Evolutionary conservation across 2,888 invertebrate species (phyloP).

Genomic region (Copidosoma aretas): DNA sequence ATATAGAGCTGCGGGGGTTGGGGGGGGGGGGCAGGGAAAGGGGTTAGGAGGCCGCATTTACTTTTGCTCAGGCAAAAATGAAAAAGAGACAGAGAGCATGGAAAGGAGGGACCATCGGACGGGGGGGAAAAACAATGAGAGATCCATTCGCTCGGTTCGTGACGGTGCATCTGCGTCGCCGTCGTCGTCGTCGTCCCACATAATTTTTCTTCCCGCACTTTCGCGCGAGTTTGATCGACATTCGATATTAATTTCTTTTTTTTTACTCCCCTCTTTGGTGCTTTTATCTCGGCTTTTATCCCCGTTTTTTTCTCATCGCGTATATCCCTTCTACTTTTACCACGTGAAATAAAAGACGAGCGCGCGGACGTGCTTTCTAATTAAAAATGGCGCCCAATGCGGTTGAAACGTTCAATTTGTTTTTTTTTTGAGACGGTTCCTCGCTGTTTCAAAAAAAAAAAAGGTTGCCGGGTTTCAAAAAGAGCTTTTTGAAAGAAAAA

Average conservation of each 20-base stretch:
- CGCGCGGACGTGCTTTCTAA: slow-evolving; percentile 19
- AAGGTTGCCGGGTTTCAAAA: no score
- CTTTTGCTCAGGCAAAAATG: background rate
- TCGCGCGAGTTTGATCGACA: slow-evolving; percentile 4
- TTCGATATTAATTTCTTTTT: slow-evolving; percentile 14
- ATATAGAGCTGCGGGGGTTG: background rate
- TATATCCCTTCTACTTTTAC: background rate
- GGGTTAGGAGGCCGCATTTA: no score
- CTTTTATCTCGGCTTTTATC: no score
- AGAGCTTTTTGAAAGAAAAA: no score
- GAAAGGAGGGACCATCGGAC: background rate
- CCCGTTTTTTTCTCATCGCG: background rate
- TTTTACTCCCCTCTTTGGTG: no score
- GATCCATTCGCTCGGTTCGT: slow-evolving; percentile 21
- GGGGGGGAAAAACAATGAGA: slow-evolving; percentile 11
- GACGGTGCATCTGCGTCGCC: slow-evolving; percentile 19
- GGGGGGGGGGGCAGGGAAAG: background rate
- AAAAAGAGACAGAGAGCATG: background rate
- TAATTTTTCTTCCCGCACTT: background rate
- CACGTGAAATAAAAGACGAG: slow-evolving; percentile 8
- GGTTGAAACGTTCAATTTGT: no score
- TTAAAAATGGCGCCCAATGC: slow-evolving; percentile 5
- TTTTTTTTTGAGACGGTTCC: no score
- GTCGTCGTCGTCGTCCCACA: background rate
- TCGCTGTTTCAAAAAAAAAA: no score